Base-by-base conservation (phyloP, 37 sponge, comb jelly and placozoan genomes). In the Cliona cf. orientalis region DNA sequence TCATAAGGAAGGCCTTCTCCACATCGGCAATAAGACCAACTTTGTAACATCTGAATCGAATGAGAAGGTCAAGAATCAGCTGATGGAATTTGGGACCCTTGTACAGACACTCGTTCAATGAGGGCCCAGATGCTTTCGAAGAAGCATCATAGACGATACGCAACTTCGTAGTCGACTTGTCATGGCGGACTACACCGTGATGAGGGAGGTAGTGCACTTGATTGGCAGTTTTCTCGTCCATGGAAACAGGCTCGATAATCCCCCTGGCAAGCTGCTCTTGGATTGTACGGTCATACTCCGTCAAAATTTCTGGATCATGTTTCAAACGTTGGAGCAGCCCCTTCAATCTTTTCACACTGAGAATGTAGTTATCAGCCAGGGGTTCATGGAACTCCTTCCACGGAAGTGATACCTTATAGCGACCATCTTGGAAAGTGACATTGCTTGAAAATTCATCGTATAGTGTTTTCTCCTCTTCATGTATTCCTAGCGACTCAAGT, bases 1-100 rank as follows among this genome's bases (percentile, higher is more conserved):
- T 66, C 80, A 80, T 80, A 6, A 69, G 80, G 42, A 80, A 80
- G 21, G 80, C 80, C 41, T 80, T 80, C 57, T 80, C 80, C 42
- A 80, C 60, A 58, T 80, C 80, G 33, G 69, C 80, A 55, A 41
- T 80, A 35, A 80, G 36, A 34, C 57, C 80, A 43, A 80, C 58
- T n/a, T 31, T 31, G 37, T 80, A 58, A 34, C 58, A 29, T 69
- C 80, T 69, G 69, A 80, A 80, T 56, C 80, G 80, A 21, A 80
- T 32, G n/a, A 81, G 58, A 9, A 81, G 19, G 28, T 71, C 82
- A 12, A 70, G 64, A 17, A 81, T 56, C 25, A 60, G 46, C n/a
- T 58, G 72, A n/a, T 70, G 40, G 45, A 81, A 60, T 28, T 58
- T 58, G 12, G 72, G 82, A 25, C 82, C 82, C 42, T 71, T 71